A percentile compares a stretch with the other conserved stretches of the same genome.
These are phyloP conservation scores for Telenomus remus DNA, from an alignment of 1,140 invertebrate genomes.

Conservation along the genomic window DNA sequence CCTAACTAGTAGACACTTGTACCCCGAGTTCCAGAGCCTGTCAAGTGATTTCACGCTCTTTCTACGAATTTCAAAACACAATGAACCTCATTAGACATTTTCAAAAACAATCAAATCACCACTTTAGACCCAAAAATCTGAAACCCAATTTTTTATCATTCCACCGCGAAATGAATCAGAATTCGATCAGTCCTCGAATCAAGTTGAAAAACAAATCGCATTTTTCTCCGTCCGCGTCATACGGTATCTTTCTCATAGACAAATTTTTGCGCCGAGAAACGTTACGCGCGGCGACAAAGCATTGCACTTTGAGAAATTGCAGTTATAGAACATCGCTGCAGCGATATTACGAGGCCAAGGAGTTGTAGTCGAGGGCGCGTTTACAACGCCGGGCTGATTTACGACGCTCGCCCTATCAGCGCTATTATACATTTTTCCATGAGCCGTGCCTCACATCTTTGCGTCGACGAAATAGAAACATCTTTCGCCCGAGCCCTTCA, in stretches of 20 bases:
- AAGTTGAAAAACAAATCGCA: not conserved
- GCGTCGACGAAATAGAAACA: constrained; percentile 68
- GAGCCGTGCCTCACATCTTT: constrained; percentile 51
- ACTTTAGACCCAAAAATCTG: too few species aligned
- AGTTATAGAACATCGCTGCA: constrained; percentile 55
- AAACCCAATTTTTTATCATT: too few species aligned
- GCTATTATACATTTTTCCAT: constrained; percentile 45
- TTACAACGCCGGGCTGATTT: constrained; percentile 60
- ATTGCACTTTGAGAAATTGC: constrained; percentile 56
- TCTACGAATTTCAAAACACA: too few species aligned
- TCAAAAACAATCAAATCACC: too few species aligned
- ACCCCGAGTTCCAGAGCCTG: too few species aligned
- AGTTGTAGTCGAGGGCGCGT: constrained; percentile 27
- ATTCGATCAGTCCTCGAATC: too few species aligned
- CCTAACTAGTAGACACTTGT: too few species aligned
- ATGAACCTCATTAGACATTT: too few species aligned
- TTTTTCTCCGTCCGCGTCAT: constrained; percentile 11
- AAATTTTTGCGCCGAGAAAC: constrained; percentile 43
- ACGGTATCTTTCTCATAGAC: constrained; percentile 35
- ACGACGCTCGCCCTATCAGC: constrained; percentile 63
- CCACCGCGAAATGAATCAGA: too few species aligned
- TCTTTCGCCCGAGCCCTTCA: constrained; percentile 59
- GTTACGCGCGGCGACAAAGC: constrained; percentile 36
- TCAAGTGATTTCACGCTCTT: too few species aligned
- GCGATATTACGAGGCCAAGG: constrained; percentile 38